Evolutionary conservation across 2,797 vertebrate species (phyloP).

Genomic region (Sebastes diploproa): DNA sequence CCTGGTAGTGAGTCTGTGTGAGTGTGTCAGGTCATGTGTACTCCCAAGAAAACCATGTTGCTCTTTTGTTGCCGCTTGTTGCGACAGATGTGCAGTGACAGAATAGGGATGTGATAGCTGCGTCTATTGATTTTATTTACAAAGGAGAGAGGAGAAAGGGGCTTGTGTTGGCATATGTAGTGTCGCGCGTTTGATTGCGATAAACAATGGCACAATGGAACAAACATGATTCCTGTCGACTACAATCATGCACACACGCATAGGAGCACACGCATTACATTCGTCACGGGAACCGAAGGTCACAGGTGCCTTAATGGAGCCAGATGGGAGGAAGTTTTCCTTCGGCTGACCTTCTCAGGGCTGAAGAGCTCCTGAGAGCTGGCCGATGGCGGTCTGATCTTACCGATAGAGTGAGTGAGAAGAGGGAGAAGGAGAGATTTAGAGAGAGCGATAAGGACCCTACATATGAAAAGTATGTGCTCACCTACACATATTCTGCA

Average conservation of each 20-base stretch:
- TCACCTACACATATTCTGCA: constrained; percentile 49
- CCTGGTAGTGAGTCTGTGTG: constrained; percentile 11
- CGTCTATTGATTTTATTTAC: constrained; percentile 76
- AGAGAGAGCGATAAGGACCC: constrained; percentile 64
- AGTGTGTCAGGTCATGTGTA: constrained; percentile 44
- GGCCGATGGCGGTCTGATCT: constrained; percentile 61
- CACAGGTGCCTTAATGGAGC: constrained; percentile 63
- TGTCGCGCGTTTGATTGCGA: constrained; percentile 38
- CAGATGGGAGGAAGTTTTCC: constrained; percentile 69
- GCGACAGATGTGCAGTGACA: constrained; percentile 73
- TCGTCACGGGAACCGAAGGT: constrained; percentile 55
- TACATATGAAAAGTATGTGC: constrained; percentile 67
- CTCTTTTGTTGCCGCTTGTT: constrained; percentile 74
- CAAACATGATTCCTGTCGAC: constrained; percentile 51
- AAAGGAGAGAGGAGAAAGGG: constrained; percentile 60
- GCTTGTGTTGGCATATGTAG: constrained; percentile 41
- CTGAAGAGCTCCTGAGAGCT: constrained; percentile 68
- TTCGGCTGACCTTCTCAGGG: constrained; percentile 74
- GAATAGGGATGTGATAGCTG: constrained; percentile 64
- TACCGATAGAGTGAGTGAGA: constrained; percentile 63
- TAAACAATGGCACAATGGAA: constrained; percentile 63
- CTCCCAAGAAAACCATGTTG: constrained; percentile 60
- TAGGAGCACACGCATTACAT: not conserved
- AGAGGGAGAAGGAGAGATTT: constrained; percentile 65
- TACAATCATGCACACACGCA: constrained; percentile 12